These are phyloP conservation scores for Ellobium chinense DNA, from an alignment of 2,888 invertebrate species.

Conservation along the genomic window DNA sequence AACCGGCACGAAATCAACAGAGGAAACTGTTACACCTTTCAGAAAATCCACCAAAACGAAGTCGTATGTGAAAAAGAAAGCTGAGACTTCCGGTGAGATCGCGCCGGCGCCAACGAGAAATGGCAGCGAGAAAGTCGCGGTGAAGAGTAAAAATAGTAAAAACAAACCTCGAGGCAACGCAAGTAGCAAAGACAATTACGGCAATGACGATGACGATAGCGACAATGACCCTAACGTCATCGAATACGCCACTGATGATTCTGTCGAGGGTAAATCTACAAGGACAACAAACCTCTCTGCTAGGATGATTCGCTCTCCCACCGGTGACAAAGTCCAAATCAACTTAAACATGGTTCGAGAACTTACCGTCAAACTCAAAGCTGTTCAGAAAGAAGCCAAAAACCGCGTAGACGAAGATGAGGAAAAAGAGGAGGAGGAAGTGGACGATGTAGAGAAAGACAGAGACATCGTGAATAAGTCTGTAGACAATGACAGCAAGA, in stretches of 20 bases:
- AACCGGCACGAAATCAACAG: constrained; percentile 8
- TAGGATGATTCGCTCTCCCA: neutral
- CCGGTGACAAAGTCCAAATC: neutral
- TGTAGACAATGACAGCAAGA: neutral
- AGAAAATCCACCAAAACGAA: neutral
- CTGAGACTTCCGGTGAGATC: neutral
- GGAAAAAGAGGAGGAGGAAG: neutral
- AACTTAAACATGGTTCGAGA: constrained; percentile 41
- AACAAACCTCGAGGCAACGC: neutral
- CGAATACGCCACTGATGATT: neutral
- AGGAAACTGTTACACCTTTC: neutral
- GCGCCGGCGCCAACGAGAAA: neutral
- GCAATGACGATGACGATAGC: neutral
- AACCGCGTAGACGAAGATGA: neutral
- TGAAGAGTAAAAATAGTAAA: neutral
- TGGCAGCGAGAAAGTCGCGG: neutral
- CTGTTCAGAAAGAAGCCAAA: constrained; percentile 18
- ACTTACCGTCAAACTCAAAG: constrained; percentile 34
- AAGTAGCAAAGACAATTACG: neutral
- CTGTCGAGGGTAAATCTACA: neutral
- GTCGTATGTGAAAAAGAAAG: constrained; percentile 20
- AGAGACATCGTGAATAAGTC: neutral
- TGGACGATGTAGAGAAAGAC: neutral
- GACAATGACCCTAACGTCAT: neutral
- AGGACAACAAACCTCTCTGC: neutral